Evolutionary conservation across 92 coral and sea anemone genomes (phyloP), one percentile per base, ranked within the genome.

Genomic region (Phenganax marumi): DNA sequence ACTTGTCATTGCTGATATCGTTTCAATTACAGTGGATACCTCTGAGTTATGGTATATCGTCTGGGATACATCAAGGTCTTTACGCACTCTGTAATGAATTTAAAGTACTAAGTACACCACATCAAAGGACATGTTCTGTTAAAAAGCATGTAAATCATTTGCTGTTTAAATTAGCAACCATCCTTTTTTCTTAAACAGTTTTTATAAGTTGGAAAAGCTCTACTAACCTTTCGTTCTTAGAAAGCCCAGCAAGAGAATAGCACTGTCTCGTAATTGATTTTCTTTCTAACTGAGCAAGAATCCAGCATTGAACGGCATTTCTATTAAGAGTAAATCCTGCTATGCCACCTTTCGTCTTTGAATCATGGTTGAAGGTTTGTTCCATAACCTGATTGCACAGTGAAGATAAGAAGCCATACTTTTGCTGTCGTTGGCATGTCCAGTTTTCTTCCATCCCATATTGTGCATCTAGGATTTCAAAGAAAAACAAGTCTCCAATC

Each of bases 231-330:
- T 57, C 64, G 21, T 57, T 17, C 21, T 68, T 68, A n/a, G n/a
- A n/a, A 68, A 68, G 73, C 8, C 73, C 73, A 68, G 73, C 48
- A 68, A 68, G 73, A 68, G 73, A 7, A 68, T 68, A 68, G 18
- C 73, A 68, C 18, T 68, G 46, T 43, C 73, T 68, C 3, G 12
- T 68, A 17, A 68, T 24, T 10, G 47, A 19, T 6, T 47, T 47
- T 68, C 48, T 68, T 17, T 68, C 73, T 8, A 47, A 17, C 14
- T 68, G 73, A 7, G 73, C 73, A 7, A 16, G 18, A 43, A 68
- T 68, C 73, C 73, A 24, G 12, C 48, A 47, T 18, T 68, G 73
- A 68, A 68, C 73, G 8, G 73, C 48, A 7, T 14, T n/a, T 24
- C 73, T 7, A 68, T 68, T 68, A 24, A 68, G 73, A 7, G 73